These are phyloP conservation scores for Aspiorhynchus laticeps DNA, from an alignment of 2,113 vertebrate species.

Conservation along the genomic window DNA sequence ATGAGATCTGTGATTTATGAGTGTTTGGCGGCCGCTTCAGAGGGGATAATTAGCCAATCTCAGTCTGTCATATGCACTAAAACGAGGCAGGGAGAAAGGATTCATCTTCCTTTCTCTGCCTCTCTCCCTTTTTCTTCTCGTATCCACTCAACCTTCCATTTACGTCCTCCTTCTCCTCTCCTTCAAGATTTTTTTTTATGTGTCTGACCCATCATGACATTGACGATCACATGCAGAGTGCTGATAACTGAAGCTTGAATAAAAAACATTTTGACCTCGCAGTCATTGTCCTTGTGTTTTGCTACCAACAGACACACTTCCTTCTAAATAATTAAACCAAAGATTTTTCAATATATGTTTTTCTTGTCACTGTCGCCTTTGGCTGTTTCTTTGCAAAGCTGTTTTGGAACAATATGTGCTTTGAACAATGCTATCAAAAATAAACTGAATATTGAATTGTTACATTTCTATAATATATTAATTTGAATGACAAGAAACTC, in stretches of 20 bases:
- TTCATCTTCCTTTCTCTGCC: slow-evolving; percentile 77
- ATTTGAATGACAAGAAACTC: not conserved
- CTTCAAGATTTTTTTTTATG: slow-evolving; percentile 36
- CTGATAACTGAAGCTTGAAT: slow-evolving; percentile 10
- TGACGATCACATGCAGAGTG: slow-evolving; percentile 18
- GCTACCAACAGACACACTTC: not conserved
- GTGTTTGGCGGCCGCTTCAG: slow-evolving; percentile 70
- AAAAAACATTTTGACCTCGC: slow-evolving; percentile 28
- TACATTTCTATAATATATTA: not conserved
- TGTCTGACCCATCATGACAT: slow-evolving; percentile 31
- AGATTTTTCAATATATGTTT: not conserved
- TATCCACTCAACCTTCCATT: slow-evolving; percentile 43
- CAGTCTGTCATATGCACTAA: slow-evolving; percentile 77
- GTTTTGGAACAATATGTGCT: not conserved
- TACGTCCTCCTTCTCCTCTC: slow-evolving; percentile 30
- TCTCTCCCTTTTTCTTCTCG: slow-evolving; percentile 54
- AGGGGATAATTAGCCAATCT: slow-evolving; percentile 82
- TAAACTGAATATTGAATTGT: not conserved
- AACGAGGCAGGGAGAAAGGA: slow-evolving; percentile 73
- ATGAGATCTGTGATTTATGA: slow-evolving; percentile 78
- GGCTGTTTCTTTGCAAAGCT: not conserved
- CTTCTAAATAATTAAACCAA: slow-evolving; percentile 1
- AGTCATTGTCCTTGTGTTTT: slow-evolving; percentile 12
- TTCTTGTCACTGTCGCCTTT: not conserved
- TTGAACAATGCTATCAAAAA: not conserved